Evolutionary conservation across 2,888 invertebrate genomes (phyloP).

Genomic region (Tiphia femorata): DNA sequence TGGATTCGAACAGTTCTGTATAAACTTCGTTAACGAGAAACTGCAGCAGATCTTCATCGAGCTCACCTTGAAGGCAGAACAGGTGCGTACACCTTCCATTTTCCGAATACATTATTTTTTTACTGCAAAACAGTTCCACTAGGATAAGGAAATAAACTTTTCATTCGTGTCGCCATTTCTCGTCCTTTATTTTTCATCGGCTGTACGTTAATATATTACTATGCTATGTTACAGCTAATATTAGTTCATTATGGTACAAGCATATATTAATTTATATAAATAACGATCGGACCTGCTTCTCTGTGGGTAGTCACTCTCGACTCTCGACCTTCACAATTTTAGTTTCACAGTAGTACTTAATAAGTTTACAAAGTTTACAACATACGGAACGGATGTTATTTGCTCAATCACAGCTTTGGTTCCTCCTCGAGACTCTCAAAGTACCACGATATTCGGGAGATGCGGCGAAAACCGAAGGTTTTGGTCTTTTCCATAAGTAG

Average conservation of each 20-base stretch:
- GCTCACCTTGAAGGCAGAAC: slow-evolving; percentile 78
- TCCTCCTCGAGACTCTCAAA: background rate
- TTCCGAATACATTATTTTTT: background rate
- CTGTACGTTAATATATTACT: slow-evolving; percentile 19
- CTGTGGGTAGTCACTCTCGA: too few relatives aligned
- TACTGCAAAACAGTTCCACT: background rate
- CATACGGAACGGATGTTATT: background rate
- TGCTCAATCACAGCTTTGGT: background rate
- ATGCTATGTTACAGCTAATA: slow-evolving; percentile 12
- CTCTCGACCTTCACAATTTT: background rate
- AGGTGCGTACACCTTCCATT: slow-evolving; percentile 72
- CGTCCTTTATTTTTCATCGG: background rate
- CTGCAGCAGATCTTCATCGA: slow-evolving; percentile 81
- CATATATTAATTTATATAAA: slow-evolving; percentile 39
- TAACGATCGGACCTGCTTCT: slow-evolving; percentile 11
- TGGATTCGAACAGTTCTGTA: slow-evolving; percentile 81
- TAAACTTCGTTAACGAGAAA: slow-evolving; percentile 81
- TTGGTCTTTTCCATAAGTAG: too few relatives aligned
- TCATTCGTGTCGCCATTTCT: background rate
- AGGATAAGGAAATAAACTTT: slow-evolving; percentile 6
- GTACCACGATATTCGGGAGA: background rate
- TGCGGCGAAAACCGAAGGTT: background rate
- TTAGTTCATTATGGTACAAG: slow-evolving; percentile 24
- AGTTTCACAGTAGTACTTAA: background rate
- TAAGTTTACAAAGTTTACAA: background rate